Base-by-base conservation (phyloP, 2,113 vertebrate genomes). In the Mustela lutreola region DNA sequence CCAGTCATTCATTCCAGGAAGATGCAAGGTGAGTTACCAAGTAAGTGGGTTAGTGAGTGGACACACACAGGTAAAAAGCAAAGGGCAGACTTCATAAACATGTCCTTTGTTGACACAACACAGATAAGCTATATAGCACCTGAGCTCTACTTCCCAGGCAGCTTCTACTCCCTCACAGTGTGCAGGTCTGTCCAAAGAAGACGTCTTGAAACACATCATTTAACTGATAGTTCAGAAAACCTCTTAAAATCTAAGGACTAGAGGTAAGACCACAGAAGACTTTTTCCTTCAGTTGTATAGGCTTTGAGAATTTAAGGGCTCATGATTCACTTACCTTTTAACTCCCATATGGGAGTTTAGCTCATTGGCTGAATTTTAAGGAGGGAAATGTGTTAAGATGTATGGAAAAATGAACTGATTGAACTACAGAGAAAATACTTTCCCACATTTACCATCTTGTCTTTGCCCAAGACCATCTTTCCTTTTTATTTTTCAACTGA, bases 401-500 rank as follows among this genome's bases (percentile, higher is more conserved):
- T 70, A 83, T 16, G 12, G 73, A 1, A 94, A 97, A 94, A 84
- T 4, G 11, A 94, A n/a, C 0, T 42, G 78, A 93, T 36, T 21
- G 14, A 75, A 92, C 6, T 81, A 58, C 10, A 97, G 33, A 71
- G 95, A 98, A 45, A 96, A 94, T 33, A 86, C 45, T 24, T 91
- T 76, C 79, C 88, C 85, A 94, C 45, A 83, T 36, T 92, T 48
- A 92, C 60, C n/a, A 95, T 58, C 14, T 26, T 97, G 75, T 60
- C 93, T 96, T 91, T 86, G 12, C 4, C 28, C 90, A 97, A 98
- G 91, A 95, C 21, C 7, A 0, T 11, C 24, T 75, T 98, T 85
- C 76, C 53, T 95, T 62, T 95, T 94, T 16, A 45, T 65, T 96
- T 91, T 96, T 93, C 60, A 96, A 94, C 73, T 87, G 80, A 92